Conservation (phyloP, 2,888 invertebrate genomes). For the Cosmorhoe ocellata region DNA sequence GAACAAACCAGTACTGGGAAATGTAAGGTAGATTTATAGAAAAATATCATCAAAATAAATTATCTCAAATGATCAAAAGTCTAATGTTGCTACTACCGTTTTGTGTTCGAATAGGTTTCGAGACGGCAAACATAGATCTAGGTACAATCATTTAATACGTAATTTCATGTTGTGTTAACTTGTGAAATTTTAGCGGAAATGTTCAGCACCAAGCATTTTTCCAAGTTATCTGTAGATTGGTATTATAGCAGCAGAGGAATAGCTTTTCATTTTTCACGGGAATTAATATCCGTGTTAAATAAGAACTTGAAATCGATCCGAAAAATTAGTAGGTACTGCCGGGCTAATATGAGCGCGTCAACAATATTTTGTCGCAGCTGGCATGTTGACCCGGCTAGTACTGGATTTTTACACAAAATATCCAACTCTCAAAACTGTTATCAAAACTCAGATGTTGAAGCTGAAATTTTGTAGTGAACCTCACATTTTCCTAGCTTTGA, state of each 20-base stretch:
- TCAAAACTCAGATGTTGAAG: background rate
- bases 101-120: background rate
- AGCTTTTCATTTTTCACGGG: constrained; percentile 39
- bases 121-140: constrained; percentile 41
- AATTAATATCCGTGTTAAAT: constrained; percentile 49
- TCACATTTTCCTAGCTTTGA: too few relatives aligned
- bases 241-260: constrained; percentile 48
- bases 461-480: too few relatives aligned
- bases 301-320: too few relatives aligned
- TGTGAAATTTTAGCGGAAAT: constrained; percentile 49
- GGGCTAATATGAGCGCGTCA: too few relatives aligned
- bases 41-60: too few relatives aligned
- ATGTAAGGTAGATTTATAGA: too few relatives aligned
- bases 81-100: background rate
- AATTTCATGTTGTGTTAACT: constrained; percentile 63
- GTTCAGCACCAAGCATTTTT: constrained; percentile 45
- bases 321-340: too few relatives aligned
- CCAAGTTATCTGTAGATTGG: constrained; percentile 41
- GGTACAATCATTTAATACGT: too few relatives aligned
- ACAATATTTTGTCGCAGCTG: too few relatives aligned
- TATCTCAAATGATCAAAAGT: background rate
- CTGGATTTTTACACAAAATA: background rate
- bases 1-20: too few relatives aligned
- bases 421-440: too few relatives aligned
- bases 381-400: too few relatives aligned